phyloP scores from a whole-genome alignment of 2,797 vertebrate species.

The Nothura maculosa region DNA sequence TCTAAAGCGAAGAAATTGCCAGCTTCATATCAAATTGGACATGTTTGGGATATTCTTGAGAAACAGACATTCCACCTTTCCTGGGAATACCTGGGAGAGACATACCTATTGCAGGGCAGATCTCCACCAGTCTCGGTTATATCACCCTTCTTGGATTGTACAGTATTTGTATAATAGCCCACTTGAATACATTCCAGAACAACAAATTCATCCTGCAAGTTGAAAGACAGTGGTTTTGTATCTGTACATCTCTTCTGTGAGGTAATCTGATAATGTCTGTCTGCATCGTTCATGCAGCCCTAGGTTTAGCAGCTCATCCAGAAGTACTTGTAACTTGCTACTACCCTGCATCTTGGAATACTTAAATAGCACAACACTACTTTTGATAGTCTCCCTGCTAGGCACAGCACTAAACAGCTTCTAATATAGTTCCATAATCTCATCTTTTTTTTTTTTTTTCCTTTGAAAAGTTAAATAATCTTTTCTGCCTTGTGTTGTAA shows the following conservation, averaged over 20 bases:
- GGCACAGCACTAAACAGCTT: background rate
- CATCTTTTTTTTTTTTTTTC: background rate
- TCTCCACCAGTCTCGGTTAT: background rate
- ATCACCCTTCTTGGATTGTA: background rate
- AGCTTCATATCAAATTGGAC: background rate
- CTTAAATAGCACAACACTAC: background rate
- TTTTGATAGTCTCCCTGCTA: background rate
- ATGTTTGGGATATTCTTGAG: background rate
- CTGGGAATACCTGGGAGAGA: background rate
- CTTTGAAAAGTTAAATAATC: background rate
- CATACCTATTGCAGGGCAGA: background rate
- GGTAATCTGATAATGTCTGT: background rate
- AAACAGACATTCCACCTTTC: background rate
- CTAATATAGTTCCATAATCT: background rate
- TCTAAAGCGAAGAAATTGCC: background rate
- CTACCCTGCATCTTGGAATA: background rate
- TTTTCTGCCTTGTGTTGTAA: conserved; percentile 31
- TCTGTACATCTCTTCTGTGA: background rate
- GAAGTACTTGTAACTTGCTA: background rate
- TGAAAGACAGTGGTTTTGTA: background rate
- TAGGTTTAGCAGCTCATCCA: background rate
- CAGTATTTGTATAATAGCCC: background rate
- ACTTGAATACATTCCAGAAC: background rate
- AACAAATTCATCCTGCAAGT: background rate
- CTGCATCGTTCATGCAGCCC: background rate